Base-by-base conservation (phyloP, 2,888 invertebrate species). In the Tenthredo mesomela region DNA sequence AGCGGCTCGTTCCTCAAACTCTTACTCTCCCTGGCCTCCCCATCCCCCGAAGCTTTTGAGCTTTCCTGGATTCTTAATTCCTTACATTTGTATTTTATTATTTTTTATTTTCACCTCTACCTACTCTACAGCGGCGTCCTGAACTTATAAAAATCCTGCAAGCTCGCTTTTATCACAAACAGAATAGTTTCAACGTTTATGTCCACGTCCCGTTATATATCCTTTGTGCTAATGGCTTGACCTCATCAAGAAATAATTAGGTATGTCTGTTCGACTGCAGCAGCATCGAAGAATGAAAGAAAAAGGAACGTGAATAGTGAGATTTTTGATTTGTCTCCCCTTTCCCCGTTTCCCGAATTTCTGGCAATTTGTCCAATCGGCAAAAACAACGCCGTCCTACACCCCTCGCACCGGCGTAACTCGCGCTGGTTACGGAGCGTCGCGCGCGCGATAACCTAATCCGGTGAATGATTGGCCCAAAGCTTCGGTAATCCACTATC, bases 381-480 rank as follows among this genome's bases (percentile, higher is more conserved):
- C 80, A 33, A 77, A 77, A 77, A 77, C 77, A 77, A 77, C 33
- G 37, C 21, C 12, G 78, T 21, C 18, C 54, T 29, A 25, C 50
- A 15, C 25, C 21, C 71, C 43, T 6, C 54, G 2, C n/a, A 47
- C 37, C 54, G 77, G 7, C 77, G 54, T 77, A 77, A 77, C 77
- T 77, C 77, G 61, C 25, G 33, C 67, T 33, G 80, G 80, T 40
- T 65, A 80, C 80, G 37, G 43, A 43, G 82, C 61, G 80, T 12
- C 25, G 21, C 80, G 80, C 80, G 80, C 54, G 80, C 82, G 82
- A 83, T 83, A 85, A 67, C 82, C 82, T 89, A 90, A 90, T 89
- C 90, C 89, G 86, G 84, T 86, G 88, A 89, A 89, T 90, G 89
- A 90, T 90, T 88, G 89, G 88, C 87, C 85, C 86, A 89, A 89